Conservation (phyloP, 1,140 invertebrate species). For the Lordiphosa mommai region DNA sequence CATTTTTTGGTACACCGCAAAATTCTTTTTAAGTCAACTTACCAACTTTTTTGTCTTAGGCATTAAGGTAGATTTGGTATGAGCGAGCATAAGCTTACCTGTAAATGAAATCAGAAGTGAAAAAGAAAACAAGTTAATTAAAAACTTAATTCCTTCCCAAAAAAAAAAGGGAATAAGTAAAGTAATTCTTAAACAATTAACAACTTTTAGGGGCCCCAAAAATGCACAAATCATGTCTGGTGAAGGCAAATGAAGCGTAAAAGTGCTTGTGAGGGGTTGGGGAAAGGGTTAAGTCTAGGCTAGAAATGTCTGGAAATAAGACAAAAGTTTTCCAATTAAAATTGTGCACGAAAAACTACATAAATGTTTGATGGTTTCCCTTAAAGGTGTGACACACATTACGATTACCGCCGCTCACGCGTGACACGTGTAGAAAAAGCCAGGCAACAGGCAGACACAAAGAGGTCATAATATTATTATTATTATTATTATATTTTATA, state of each 20-base stretch:
- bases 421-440: neutral
- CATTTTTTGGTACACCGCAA: too few species aligned
- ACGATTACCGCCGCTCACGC: neutral
- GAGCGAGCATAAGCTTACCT: slow-evolving; percentile 39
- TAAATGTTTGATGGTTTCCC: slow-evolving; percentile 4
- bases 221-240: slow-evolving; percentile 57
- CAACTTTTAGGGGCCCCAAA: slow-evolving; percentile 58
- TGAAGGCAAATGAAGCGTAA: slow-evolving; percentile 10
- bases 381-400: slow-evolving; percentile 42
- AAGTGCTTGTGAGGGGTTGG: slow-evolving; percentile 3
- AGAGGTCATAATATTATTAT: slow-evolving; percentile 48
- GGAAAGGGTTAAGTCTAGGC: neutral
- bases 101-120: slow-evolving; percentile 49
- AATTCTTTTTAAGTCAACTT: neutral
- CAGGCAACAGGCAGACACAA: slow-evolving; percentile 11
- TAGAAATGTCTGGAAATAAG: slow-evolving; percentile 18
- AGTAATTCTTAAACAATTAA: slow-evolving; percentile 50
- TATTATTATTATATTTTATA: slow-evolving; percentile 49
- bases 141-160: slow-evolving; percentile 26
- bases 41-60: slow-evolving; percentile 5
- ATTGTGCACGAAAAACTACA: slow-evolving; percentile 37
- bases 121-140: slow-evolving; percentile 67
- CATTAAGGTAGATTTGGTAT: slow-evolving; percentile 1
- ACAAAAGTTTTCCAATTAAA: slow-evolving; percentile 73
- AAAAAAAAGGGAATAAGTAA: slow-evolving; percentile 4